Conservation (phyloP, 2,113 vertebrate species). For the Lamprologus ornatipinnis region DNA sequence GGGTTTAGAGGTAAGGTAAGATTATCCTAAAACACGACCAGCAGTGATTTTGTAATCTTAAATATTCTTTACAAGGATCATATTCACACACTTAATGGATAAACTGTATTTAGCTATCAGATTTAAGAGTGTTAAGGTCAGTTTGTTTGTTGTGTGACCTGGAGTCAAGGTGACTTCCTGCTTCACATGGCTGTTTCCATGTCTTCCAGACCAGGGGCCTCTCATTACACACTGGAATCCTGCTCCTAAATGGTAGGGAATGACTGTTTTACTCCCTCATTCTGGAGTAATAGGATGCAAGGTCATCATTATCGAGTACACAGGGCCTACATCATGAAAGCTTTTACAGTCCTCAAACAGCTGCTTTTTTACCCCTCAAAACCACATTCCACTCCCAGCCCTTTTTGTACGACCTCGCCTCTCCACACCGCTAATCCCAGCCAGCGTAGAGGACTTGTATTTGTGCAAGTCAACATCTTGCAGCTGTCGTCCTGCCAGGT, state of each 20-base stretch:
- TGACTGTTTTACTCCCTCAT: constrained; percentile 48
- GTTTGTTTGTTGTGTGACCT: constrained; percentile 17
- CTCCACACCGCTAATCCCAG: constrained; percentile 31
- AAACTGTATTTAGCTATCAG: neutral
- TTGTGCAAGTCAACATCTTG: constrained; percentile 39
- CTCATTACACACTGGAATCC: constrained; percentile 56
- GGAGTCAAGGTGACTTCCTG: constrained; percentile 28
- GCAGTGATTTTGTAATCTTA: neutral
- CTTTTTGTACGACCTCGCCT: constrained; percentile 22
- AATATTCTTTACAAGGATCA: neutral
- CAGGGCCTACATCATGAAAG: constrained; percentile 50
- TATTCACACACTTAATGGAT: neutral
- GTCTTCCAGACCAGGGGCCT: constrained; percentile 28
- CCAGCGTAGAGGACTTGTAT: constrained; percentile 20
- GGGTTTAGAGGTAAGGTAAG: neutral
- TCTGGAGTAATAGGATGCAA: constrained; percentile 60
- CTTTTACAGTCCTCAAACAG: constrained; percentile 60
- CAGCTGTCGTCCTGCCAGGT: constrained; percentile 19
- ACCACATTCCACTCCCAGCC: constrained; percentile 44
- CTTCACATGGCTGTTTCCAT: constrained; percentile 7
- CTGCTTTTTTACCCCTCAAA: constrained; percentile 47
- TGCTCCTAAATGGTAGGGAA: constrained; percentile 61
- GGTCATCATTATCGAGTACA: constrained; percentile 65
- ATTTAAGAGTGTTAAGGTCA: neutral
- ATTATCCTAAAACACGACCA: neutral